phyloP scores from a whole-genome alignment of 2,888 invertebrate species.

The Xestobium rufovillosum region DNA sequence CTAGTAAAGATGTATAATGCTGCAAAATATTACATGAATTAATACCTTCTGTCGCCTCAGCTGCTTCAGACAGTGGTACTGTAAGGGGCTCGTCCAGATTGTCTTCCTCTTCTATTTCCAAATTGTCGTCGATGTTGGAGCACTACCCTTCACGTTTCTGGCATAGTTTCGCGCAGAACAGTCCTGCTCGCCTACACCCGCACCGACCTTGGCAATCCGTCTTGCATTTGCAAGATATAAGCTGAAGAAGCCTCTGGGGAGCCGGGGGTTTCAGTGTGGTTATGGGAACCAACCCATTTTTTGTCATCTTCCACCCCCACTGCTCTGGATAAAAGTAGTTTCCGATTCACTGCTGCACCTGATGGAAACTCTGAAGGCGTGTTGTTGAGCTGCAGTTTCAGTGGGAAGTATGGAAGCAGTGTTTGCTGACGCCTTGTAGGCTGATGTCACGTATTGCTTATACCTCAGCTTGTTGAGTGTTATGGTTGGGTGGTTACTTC shows the following conservation, averaged over 20 bases:
- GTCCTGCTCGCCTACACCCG: not conserved
- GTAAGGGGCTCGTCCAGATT: conserved; percentile 7
- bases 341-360: conserved; percentile 39
- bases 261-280: not conserved
- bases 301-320: conserved; percentile 3
- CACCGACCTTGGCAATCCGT: conserved; percentile 3
- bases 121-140: conserved; percentile 11
- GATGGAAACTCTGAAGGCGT: conserved; percentile 42
- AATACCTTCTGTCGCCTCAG: too few relatives aligned
- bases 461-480: conserved; percentile 3
- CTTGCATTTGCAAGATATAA: conserved; percentile 12
- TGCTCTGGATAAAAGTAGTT: conserved; percentile 32
- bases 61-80: too few relatives aligned
- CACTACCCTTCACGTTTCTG: conserved; percentile 8
- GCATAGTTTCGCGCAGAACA: too few relatives aligned
- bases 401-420: conserved; percentile 1
- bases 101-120: conserved; percentile 11
- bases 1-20: too few relatives aligned
- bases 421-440: conserved; percentile 4
- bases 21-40: too few relatives aligned
- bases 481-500: conserved; percentile 39
- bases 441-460: conserved; percentile 2
- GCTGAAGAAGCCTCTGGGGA: conserved; percentile 5
- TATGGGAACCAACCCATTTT: conserved; percentile 17
- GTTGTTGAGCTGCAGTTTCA: conserved; percentile 1